phyloP scores from a whole-genome alignment of 2,888 invertebrate species.

The Parthenolecanium corni region DNA sequence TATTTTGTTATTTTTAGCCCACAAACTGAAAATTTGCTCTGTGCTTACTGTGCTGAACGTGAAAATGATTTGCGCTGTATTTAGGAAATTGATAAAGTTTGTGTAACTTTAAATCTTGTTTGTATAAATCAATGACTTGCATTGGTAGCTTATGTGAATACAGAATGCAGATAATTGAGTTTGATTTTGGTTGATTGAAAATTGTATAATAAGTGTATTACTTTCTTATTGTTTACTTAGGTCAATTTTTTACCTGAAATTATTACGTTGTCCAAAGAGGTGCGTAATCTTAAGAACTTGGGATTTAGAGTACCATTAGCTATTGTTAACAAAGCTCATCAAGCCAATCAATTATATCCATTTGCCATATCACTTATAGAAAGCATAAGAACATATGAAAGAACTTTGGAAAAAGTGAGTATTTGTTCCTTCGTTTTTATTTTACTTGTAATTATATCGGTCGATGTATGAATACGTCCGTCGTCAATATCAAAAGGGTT shows the following conservation, averaged over 20 bases:
- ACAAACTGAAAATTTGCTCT: too few relatives aligned
- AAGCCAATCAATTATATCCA: conserved; percentile 95
- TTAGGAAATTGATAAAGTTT: too few relatives aligned
- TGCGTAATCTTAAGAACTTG: conserved; percentile 48
- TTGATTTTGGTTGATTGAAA: too few relatives aligned
- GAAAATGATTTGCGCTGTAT: too few relatives aligned
- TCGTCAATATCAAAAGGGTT: background rate
- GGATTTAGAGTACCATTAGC: conserved; percentile 83
- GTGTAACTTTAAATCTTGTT: too few relatives aligned
- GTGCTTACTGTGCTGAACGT: too few relatives aligned
- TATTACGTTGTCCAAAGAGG: conserved; percentile 96
- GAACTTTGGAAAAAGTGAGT: conserved; percentile 86
- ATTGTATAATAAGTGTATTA: too few relatives aligned
- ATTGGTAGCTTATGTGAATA: too few relatives aligned
- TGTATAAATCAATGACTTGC: too few relatives aligned
- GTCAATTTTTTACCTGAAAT: conserved; percentile 97
- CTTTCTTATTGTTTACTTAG: conserved; percentile 30
- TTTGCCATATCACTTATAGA: conserved; percentile 97
- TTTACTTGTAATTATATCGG: background rate
- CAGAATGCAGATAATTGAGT: too few relatives aligned
- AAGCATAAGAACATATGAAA: conserved; percentile 91
- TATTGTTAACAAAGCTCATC: conserved; percentile 98
- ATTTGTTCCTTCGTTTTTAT: background rate
- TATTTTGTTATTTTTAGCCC: too few relatives aligned
- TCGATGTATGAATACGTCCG: too few relatives aligned